These are phyloP conservation scores for Arion vulgaris DNA, from an alignment of 1,140 invertebrate genomes.

Conservation along the genomic window DNA sequence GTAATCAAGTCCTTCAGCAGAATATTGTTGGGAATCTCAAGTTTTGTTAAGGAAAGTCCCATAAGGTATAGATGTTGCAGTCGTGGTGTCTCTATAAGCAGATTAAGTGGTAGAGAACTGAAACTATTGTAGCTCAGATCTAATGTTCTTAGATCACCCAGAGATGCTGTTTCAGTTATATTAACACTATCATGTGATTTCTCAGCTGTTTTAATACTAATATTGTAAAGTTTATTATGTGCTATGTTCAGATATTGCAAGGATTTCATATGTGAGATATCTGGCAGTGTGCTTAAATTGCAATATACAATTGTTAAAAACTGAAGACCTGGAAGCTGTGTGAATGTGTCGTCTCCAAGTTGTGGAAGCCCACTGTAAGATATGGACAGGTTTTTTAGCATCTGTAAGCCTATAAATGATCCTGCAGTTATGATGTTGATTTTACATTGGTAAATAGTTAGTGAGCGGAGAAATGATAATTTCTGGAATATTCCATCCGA, in stretches of 20 bases:
- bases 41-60: not conserved
- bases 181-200: not conserved
- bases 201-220: not conserved
- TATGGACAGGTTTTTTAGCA: not conserved
- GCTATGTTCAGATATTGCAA: constrained; percentile 11
- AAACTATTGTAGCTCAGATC: constrained; percentile 19
- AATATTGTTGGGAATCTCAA: not conserved
- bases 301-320: not conserved
- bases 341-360: not conserved
- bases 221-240: not conserved
- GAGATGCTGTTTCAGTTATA: not conserved
- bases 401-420: not conserved
- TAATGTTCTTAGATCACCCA: not conserved
- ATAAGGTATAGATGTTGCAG: not conserved
- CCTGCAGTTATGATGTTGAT: not conserved
- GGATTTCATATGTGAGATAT: not conserved
- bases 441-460: constrained; percentile 1
- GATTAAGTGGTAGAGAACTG: not conserved
- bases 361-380: not conserved
- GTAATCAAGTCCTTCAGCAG: not conserved
- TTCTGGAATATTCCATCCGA: not conserved
- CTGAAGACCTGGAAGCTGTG: not conserved
- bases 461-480: not conserved
- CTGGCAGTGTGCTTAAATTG: not conserved
- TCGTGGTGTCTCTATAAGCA: not conserved